These are phyloP conservation scores for Rhabdomys pumilio DNA, from an alignment of 2,797 vertebrate species.

Conservation along the genomic window DNA sequence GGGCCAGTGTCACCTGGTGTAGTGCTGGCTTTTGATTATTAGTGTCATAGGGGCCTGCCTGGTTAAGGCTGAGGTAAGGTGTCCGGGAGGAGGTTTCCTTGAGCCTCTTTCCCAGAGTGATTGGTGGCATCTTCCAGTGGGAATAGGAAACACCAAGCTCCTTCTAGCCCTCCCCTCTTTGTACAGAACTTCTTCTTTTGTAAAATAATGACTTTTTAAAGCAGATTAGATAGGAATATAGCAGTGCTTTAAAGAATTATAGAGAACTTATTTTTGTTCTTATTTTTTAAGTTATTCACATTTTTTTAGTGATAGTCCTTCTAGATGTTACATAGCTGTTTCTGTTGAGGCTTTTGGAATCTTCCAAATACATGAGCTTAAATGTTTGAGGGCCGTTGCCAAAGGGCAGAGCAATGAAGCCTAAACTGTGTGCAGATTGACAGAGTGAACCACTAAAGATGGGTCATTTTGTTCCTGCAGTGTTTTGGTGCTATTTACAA, in stretches of 20 bases:
- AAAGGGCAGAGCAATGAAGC: not conserved
- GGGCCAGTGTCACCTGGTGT: not conserved
- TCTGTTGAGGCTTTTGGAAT: slow-evolving; percentile 18
- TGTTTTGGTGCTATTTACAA: not conserved
- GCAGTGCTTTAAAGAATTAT: not conserved
- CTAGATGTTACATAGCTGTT: not conserved
- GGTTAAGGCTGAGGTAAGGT: not conserved
- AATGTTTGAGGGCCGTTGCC: not conserved
- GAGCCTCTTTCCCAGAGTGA: not conserved
- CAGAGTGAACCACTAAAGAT: not conserved
- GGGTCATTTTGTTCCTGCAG: not conserved
- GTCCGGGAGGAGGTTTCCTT: not conserved
- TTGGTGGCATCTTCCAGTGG: not conserved
- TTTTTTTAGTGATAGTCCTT: not conserved
- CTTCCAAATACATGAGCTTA: not conserved
- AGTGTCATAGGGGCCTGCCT: not conserved
- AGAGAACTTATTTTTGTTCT: not conserved
- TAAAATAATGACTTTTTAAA: not conserved
- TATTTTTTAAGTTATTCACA: not conserved
- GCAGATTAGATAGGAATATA: not conserved
- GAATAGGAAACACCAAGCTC: not conserved
- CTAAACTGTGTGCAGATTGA: not conserved
- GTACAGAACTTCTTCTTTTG: not conserved
- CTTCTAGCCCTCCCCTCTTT: not conserved
- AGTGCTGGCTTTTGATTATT: slow-evolving; percentile 25